Evolutionary conservation across 1,140 invertebrate species (phyloP), one percentile per base, ranked within the genome.

Genomic region (Tyrophagus putrescentiae): DNA sequence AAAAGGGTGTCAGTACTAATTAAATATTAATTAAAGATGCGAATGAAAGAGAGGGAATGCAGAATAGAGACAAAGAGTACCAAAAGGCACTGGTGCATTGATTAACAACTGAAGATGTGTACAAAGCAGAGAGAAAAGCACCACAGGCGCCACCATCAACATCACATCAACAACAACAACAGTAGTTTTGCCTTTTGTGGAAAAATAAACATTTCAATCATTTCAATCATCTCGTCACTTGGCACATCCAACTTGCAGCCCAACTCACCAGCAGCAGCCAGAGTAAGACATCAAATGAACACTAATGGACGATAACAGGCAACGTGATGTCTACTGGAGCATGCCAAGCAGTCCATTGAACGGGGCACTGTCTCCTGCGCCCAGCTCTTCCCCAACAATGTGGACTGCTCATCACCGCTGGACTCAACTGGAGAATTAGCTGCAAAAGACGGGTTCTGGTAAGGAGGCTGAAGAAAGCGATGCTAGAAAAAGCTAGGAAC

Each of bases 11-110:
- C 13, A 13, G 45, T 6, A 25, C 45, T 48, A 48, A 48, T 48
- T 48, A 48, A 48, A 48, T 48, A 48, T 48, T 48, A 48, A 48
- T 48, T 48, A 48, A 48, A 13, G 36, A 39, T 39, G 36, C 13
- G 36, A 39, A 39, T 39, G 36, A 25, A 7, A 48, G 7, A 7
- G 45, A 7, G 6, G 7, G 45, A 48, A 21, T 7, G 31, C 7
- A 25, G 45, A 48, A 48, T 48, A 21, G 45, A 48, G 23, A 25
- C 18, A 7, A 29, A n/a, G n/a, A n/a, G n/a, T n/a, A n/a, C n/a
- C n/a, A n/a, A n/a, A n/a, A n/a, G n/a, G n/a, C n/a, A n/a, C n/a
- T n/a, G n/a, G n/a, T n/a, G n/a, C n/a, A n/a, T n/a, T n/a, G n/a
- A n/a, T n/a, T n/a, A n/a, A n/a, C n/a, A n/a, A n/a, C n/a, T n/a